Base-by-base conservation (phyloP, 1,140 invertebrate genomes). In the Tetragnatha versicolor region DNA sequence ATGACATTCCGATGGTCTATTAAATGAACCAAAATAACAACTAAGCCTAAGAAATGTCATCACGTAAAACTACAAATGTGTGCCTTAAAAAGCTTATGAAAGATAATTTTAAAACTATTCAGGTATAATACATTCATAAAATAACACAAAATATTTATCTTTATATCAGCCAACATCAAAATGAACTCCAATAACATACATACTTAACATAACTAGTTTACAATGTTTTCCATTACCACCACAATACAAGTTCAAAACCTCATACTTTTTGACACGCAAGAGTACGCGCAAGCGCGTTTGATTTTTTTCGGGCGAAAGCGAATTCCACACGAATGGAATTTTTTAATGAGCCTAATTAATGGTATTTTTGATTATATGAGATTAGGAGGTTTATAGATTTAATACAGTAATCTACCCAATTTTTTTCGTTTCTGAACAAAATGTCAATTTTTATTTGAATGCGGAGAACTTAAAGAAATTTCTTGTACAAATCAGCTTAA, bases 181-280 rank as follows among this genome's bases (percentile, higher is more conserved):
- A 77, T 77, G 73, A 53, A 77, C 73, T 77, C 73, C 73, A 77
- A 77, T 55, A 77, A 77, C 61, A 77, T 66, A 77, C 73, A 77
- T 77, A 77, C 61, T 77, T 77, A 65, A 77, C 73, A 77, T 65
- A 77, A 77, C 73, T 65, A 5, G 73, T 77, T 77, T 63, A 42
- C 53, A 63, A 47, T 55, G 68, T 77, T 77, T 77, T 53, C 25
- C 55, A 60, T 63, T 22, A 14, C 47, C 20, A 76, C 39, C 27
- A 63, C 73, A 60, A 77, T 33, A 47, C 29, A 14, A 77, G 73
- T 77, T 77, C 73, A 77, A 77, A 77, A 49, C 61, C 73, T 77
- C 73, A 61, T 77, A 61, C 61, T 66, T n/a, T n/a, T 77, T 77
- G 73, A 77, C 73, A 77, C 73, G 73, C 73, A 77, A 22, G 31